Percentiles rank a stretch among this genome's conserved stretches.
These are phyloP conservation scores for Chorisops tibialis DNA, from an alignment of 2,888 invertebrate species.

Conservation along the genomic window DNA sequence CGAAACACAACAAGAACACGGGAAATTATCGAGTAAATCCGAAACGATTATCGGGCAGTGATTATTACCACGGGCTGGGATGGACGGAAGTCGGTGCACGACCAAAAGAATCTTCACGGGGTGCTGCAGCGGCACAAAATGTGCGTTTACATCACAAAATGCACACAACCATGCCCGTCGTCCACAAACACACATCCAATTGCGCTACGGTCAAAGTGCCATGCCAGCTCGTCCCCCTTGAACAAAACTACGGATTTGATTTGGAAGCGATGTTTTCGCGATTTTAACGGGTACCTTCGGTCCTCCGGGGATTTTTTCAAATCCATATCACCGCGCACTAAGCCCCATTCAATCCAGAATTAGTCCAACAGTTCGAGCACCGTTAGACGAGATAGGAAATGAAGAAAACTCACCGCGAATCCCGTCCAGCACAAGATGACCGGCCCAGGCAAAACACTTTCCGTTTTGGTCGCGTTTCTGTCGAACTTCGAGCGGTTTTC, in stretches of 20 bases:
- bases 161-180: background rate
- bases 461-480: background rate
- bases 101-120: conserved; percentile 1
- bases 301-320: no score
- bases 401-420: background rate
- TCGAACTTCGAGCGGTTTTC: background rate
- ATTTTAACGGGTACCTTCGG: no score
- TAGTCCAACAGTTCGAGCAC: no score
- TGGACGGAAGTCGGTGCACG: background rate
- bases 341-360: no score
- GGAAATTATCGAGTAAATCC: background rate
- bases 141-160: conserved; percentile 6
- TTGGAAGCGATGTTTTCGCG: no score
- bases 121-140: background rate
- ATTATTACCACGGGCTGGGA: background rate
- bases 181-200: background rate
- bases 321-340: no score
- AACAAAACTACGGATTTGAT: background rate
- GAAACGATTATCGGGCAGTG: background rate
- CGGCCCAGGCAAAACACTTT: conserved; percentile 1
- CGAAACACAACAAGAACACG: background rate
- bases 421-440: conserved; percentile 7
- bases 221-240: background rate
- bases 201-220: conserved; percentile 3
- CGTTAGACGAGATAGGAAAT: no score